Conservation (phyloP, 2,888 invertebrate genomes). For the Isoperla grammatica region DNA sequence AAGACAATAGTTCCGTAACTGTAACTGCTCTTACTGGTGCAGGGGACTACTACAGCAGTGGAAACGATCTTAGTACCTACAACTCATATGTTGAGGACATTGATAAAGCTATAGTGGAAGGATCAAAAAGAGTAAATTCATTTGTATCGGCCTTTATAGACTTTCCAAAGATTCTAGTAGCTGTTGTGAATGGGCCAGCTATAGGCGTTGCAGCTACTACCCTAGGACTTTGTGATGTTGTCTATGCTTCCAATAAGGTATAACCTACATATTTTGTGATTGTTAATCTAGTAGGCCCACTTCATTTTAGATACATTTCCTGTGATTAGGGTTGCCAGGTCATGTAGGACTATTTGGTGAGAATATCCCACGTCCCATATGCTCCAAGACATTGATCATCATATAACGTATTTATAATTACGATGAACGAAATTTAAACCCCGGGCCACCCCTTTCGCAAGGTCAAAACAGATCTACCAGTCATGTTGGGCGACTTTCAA, state of each 20-base stretch:
- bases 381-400: no score
- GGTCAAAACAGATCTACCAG: no score
- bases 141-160: conserved; percentile 73
- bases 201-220: conserved; percentile 86
- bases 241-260: conserved; percentile 81
- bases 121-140: conserved; percentile 37
- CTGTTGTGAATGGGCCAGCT: conserved; percentile 89
- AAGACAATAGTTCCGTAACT: conserved; percentile 57
- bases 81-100: conserved; percentile 39
- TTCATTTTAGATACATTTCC: no score
- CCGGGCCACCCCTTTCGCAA: no score
- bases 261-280: conserved; percentile 35
- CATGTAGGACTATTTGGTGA: background rate
- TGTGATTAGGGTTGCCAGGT: conserved; percentile 2
- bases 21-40: conserved; percentile 73
- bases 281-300: no score
- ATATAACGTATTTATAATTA: no score
- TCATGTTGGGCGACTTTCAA: no score
- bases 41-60: conserved; percentile 79
- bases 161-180: conserved; percentile 83
- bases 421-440: no score
- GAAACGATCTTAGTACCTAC: conserved; percentile 64
- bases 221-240: conserved; percentile 78
- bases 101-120: conserved; percentile 34
- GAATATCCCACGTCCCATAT: no score